These are phyloP conservation scores for Apis cerana DNA, from an alignment of 1,140 invertebrate species.

Conservation along the genomic window DNA sequence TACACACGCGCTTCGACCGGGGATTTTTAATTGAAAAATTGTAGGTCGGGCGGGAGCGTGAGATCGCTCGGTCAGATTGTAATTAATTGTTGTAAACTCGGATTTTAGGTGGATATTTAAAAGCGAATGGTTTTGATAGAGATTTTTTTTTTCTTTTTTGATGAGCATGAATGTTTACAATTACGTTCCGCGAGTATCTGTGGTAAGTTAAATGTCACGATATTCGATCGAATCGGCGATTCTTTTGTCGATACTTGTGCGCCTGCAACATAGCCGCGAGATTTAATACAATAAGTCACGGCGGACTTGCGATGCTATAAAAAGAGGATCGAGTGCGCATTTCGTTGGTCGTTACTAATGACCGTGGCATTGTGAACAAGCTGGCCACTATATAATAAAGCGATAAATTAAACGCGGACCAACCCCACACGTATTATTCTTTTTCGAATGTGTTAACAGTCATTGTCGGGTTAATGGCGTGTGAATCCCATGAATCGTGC, in stretches of 20 bases:
- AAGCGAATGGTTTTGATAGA: neutral
- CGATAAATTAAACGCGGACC: constrained; percentile 69
- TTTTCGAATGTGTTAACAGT: constrained; percentile 58
- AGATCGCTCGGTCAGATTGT: neutral
- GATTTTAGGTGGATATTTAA: neutral
- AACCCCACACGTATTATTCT: constrained; percentile 29
- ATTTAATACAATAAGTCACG: constrained; percentile 12
- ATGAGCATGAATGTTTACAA: no score
- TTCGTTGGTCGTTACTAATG: constrained; percentile 58
- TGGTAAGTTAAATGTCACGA: no score
- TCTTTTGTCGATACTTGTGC: no score
- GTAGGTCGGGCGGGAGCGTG: neutral
- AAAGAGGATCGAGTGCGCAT: constrained; percentile 22
- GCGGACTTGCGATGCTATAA: constrained; percentile 1
- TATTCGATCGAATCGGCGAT: no score
- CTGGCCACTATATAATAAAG: constrained; percentile 69
- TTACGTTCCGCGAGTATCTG: no score
- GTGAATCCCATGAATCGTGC: constrained; percentile 59
- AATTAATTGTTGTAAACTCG: no score
- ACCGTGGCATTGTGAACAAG: constrained; percentile 57
- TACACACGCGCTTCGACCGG: neutral
- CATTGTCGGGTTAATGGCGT: constrained; percentile 63
- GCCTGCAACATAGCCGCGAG: neutral
- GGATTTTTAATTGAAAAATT: neutral
- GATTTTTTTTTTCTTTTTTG: neutral